These are phyloP conservation scores for Pipa parva DNA, from an alignment of 2,113 vertebrate species.

Conservation along the genomic window DNA sequence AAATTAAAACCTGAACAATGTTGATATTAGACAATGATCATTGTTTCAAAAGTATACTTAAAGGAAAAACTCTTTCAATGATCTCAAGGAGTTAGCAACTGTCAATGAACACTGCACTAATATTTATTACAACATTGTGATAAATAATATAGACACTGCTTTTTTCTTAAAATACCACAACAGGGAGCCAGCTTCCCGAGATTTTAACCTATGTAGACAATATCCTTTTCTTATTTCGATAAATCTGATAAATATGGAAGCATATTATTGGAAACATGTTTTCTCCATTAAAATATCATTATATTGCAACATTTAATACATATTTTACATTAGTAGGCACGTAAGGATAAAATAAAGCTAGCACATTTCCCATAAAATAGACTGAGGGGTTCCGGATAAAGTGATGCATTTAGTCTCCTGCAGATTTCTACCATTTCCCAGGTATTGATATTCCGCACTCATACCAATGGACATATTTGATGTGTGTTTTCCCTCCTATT, in stretches of 20 bases:
- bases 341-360: conserved; percentile 36
- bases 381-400: background rate
- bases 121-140: conserved; percentile 72
- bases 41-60: background rate
- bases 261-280: conserved; percentile 67
- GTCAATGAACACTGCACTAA: conserved; percentile 55
- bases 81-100: background rate
- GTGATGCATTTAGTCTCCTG: conserved; percentile 33
- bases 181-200: conserved; percentile 98
- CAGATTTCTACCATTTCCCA: conserved; percentile 83
- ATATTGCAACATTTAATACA: conserved; percentile 52
- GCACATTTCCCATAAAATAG: conserved; percentile 20
- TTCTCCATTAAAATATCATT: conserved; percentile 58
- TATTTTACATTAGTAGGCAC: conserved; percentile 52
- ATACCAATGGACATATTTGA: conserved; percentile 92
- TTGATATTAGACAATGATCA: conserved; percentile 15
- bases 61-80: background rate
- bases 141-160: conserved; percentile 90
- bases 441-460: conserved; percentile 94
- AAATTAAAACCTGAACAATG: conserved; percentile 10
- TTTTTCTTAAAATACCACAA: conserved; percentile 76
- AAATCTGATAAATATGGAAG: conserved; percentile 77
- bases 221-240: conserved; percentile 51
- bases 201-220: conserved; percentile 59
- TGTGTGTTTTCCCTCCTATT: conserved; percentile 83